Evolutionary conservation across 2,113 vertebrate species (phyloP), one percentile per base, ranked within the genome.

Genomic region (Euleptes europaea): DNA sequence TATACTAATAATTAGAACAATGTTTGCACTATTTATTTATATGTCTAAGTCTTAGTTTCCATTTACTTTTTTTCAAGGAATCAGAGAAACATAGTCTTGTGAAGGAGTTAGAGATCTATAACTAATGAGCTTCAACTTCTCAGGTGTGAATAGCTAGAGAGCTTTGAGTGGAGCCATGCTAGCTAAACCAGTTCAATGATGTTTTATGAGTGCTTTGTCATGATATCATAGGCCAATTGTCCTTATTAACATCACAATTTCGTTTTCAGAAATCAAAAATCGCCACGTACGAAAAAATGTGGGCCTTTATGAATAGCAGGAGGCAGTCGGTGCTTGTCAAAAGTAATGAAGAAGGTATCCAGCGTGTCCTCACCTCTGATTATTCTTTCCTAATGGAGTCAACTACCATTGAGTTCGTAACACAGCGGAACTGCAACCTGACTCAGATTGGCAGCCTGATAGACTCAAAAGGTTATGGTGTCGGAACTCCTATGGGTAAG

Each of bases 301-400:
- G 98, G 98, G 98, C 98, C 87, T 99, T 99, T 92, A 99, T 99
- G 98, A 99, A 98, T 95, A 99, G 98, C 94, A 97, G 98, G 73
- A 96, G 97, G 80, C 98, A 99, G 93, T 97, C 98, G 0, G 98
- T 99, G 84, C 98, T 99, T 95, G 98, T 99, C 92, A 99, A 99
- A 96, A 98, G 97, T 83, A 96, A 98, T 28, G 98, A 99, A 89
- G 98, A 99, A 94, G 98, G 98, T 31, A 99, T 99, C 91, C 98
- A 99, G 81, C 96, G 98, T 0, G 98, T 99, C 80, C 98, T 99
- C 90, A 99, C 98, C 80, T 99, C 98, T 1, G 98, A 99, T 95
- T 99, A 99, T 35, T 98, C 98, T 13, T 99, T 99, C 95, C 95
- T 99, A 89, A 99, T 99, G 98, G 98, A 99, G 95, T 99, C 98